Evolutionary conservation across 2,888 invertebrate genomes (phyloP).

Genomic region (Hipparchia sbordonii): DNA sequence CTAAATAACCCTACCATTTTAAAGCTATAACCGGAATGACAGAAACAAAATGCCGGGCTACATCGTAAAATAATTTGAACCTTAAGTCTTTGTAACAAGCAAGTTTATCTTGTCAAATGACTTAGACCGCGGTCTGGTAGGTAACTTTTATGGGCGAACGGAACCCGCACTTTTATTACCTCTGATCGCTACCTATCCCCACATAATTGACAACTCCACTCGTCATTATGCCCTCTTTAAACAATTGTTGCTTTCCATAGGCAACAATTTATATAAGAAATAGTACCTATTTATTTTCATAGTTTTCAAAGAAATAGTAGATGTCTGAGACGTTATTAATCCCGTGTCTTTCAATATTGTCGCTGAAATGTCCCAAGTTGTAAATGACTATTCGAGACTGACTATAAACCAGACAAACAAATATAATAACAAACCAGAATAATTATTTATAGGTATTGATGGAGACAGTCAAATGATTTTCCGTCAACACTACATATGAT

Average conservation of each 20-base stretch:
- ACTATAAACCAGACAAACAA: too few species aligned
- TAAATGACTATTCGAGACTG: background rate
- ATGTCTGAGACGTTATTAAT: background rate
- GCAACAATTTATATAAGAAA: background rate
- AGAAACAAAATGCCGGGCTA: constrained; percentile 27
- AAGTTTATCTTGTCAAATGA: constrained; percentile 47
- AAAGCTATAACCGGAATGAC: constrained; percentile 34
- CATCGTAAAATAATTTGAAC: constrained; percentile 49
- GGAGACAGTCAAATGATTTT: too few species aligned
- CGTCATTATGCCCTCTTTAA: constrained; percentile 77
- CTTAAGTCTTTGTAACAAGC: constrained; percentile 53
- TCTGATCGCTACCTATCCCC: constrained; percentile 80
- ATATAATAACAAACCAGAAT: background rate
- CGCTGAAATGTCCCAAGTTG: too few species aligned
- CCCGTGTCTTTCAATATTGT: background rate
- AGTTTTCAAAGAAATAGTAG: background rate
- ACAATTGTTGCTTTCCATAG: constrained; percentile 56
- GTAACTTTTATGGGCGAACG: constrained; percentile 76
- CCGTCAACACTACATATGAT: too few species aligned
- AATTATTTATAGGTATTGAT: background rate
- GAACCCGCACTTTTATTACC: constrained; percentile 79
- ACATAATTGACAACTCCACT: constrained; percentile 79
- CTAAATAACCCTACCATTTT: constrained; percentile 32
- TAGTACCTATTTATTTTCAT: constrained; percentile 8
- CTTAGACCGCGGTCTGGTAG: constrained; percentile 72